Evolutionary conservation across 2,113 vertebrate species (phyloP).

Genomic region (Lophotis ruficrista): DNA sequence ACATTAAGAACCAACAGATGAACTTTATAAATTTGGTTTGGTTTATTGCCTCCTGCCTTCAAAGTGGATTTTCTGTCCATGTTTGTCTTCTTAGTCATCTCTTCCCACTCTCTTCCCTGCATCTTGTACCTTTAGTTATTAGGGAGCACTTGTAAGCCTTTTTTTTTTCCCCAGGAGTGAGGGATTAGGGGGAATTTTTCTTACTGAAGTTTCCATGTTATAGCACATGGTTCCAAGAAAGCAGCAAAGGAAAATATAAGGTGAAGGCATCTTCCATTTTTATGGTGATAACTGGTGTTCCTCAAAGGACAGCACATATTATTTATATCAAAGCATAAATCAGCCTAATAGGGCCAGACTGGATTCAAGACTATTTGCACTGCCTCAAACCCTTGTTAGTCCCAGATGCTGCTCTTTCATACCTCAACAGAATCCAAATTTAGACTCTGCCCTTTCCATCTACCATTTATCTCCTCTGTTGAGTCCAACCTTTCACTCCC

Average conservation of each 20-base stretch:
- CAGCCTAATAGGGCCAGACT: neutral
- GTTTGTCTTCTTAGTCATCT: neutral
- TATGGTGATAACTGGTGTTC: neutral
- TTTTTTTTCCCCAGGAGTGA: neutral
- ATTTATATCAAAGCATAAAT: neutral
- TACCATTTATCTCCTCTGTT: neutral
- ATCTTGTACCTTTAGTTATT: neutral
- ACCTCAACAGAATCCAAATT: neutral
- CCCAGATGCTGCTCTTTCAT: neutral
- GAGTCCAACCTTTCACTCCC: neutral
- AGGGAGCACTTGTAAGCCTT: neutral
- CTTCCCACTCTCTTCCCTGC: rapidly evolving
- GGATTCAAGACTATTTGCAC: neutral
- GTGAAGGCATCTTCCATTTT: neutral
- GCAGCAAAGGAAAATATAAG: neutral
- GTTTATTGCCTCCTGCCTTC: neutral
- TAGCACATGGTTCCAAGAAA: neutral
- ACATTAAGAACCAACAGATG: neutral
- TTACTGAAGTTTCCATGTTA: neutral
- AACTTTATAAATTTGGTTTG: neutral
- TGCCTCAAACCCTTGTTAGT: neutral
- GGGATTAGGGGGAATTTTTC: neutral
- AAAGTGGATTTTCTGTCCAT: neutral
- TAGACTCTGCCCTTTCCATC: neutral
- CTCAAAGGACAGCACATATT: neutral